Evolutionary conservation across 2,797 vertebrate species (phyloP), one percentile per base, ranked within the genome.

Genomic region (Sebastes alutus): DNA sequence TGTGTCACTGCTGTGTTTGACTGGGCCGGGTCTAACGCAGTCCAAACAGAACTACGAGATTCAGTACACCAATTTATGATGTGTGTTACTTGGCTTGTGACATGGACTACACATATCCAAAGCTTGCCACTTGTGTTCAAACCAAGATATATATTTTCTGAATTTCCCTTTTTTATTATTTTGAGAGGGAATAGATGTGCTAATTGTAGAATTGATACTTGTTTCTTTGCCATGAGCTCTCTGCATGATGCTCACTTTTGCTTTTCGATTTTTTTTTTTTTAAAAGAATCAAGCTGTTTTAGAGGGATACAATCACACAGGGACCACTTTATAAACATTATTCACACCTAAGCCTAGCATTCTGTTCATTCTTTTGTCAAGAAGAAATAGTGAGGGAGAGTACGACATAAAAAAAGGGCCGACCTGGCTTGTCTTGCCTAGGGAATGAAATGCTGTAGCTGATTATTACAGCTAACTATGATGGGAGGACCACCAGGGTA

Each of bases 401-500:
- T 69, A 68, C 60, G 82, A 81, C 79, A 81, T 85, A 59, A 85
- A 85, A 80, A 85, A 67, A 33, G 93, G 94, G 87, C 93, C 88
- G 81, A 91, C 89, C 92, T 93, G 94, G 93, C 84, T 95, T 95
- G 94, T 92, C 89, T 92, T 93, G 93, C 93, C 92, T 91, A 85
- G 93, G 94, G 96, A 95, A 95, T 93, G 88, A 93, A 96, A 94
- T 75, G 93, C 94, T 95, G 94, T 94, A 96, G 94, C 95, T 94
- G 95, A 96, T 97, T 97, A 97, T 97, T 98, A 97, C 91, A 94
- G 91, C 94, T 94, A 91, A 94, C 96, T 95, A 94, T 97, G 97
- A 98, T 92, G 96, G 94, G 93, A 92, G 95, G 98, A 99, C 98
- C 98, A 99, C 98, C 98, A 96, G 94, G 92, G 96, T 97, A 95